Percentiles rank a stretch among this genome's conserved stretches.
These are phyloP conservation scores for Sarcophilus harrisii DNA, from an alignment of 2,797 vertebrate species.

Conservation along the genomic window DNA sequence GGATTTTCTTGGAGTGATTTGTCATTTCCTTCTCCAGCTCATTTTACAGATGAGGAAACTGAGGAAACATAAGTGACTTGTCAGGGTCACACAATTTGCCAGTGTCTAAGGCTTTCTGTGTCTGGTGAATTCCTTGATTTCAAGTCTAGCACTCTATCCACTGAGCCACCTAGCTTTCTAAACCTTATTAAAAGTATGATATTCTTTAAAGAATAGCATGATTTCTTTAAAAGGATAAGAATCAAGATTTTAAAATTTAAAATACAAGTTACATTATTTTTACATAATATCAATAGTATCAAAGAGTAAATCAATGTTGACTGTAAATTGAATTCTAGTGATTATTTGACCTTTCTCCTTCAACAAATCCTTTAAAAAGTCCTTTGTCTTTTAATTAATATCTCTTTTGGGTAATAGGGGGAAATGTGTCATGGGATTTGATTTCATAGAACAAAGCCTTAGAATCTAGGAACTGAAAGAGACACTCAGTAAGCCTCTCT, in stretches of 20 bases:
- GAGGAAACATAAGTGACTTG: background rate
- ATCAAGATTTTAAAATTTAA: background rate
- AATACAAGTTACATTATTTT: background rate
- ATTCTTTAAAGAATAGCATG: background rate
- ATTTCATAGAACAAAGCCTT: background rate
- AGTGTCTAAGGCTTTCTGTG: background rate
- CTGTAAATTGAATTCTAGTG: background rate
- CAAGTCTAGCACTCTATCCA: background rate
- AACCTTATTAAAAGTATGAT: background rate
- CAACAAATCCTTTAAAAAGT: background rate
- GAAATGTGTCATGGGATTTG: background rate
- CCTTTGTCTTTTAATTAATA: background rate
- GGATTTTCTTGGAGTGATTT: background rate
- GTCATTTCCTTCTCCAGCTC: background rate
- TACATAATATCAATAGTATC: background rate
- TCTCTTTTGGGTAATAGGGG: background rate
- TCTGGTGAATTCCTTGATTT: background rate
- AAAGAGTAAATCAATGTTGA: background rate
- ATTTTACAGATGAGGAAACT: background rate
- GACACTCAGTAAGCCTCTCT: background rate
- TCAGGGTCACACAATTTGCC: background rate
- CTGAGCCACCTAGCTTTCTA: background rate
- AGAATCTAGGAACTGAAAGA: background rate
- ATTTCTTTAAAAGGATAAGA: background rate
- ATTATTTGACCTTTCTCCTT: background rate